Evolutionary conservation across 1,140 invertebrate genomes (phyloP), one percentile per base, ranked within the genome.

Genomic region (Drosophila sturtevanti): DNA sequence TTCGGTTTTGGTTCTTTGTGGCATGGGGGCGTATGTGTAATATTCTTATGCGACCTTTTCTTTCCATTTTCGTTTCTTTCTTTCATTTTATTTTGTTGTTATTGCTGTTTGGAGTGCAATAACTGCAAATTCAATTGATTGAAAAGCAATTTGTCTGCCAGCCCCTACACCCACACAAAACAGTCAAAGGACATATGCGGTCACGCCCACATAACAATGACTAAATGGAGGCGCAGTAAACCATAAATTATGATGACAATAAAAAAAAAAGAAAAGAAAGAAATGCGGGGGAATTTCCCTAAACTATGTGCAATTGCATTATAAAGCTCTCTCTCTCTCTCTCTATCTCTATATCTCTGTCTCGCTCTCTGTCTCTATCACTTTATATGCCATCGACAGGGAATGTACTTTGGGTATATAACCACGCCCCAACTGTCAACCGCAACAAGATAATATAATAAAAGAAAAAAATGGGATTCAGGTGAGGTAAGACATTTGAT

Each of bases 121-220:
- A 82, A 87, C 82, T 89, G 84, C 79, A 77, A 70, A 71, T 75
- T 89, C 84, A 87, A 87, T 87, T 87, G 82, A 87, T 87, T 87
- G 84, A 87, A 87, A 87, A 82, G 84, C 84, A 79, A 87, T 87
- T 87, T 82, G 24, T 38, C 52, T 66, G 54, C 61, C 51, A 52
- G 12, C 35, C 16, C 51, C 59, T 51, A 48, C 56, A 1, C 52
- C 24, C 52, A 62, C 48, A 60, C 51, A 18, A 1, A 0, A 35
- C 31, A 18, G 34, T 41, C 38, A 70, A 51, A 75, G 63, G 61
- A 69, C 67, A 72, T 64, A 72, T 79, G 66, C 59, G 48, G 24
- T 35, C 34, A 77, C 37, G 69, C 77, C 63, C 73, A 70, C 75
- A 61, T 68, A 69, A 81, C 74, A 69, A 85, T 81, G 64, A 34